phyloP scores from a whole-genome alignment of 2,888 invertebrate species.

The Cosmopolites sordidus region DNA sequence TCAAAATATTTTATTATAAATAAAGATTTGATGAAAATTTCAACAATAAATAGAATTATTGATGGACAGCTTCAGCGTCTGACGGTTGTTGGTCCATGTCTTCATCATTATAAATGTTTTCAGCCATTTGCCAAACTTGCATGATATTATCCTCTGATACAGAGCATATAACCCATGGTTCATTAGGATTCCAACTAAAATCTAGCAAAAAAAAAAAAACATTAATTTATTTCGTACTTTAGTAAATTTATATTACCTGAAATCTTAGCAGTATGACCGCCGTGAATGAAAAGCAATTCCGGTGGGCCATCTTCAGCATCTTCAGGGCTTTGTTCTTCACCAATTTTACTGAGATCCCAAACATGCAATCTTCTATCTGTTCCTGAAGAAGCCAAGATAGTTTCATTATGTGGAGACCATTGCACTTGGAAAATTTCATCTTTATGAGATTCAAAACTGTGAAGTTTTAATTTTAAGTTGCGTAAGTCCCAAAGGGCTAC shows the following conservation, averaged over 20 bases:
- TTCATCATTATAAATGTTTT: conserved; percentile 99
- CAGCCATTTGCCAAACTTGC: conserved; percentile 99
- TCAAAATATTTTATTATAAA: too few relatives aligned
- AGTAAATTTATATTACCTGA: conserved; percentile 51
- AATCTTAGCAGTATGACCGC: conserved; percentile 98
- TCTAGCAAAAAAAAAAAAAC: conserved; percentile 51
- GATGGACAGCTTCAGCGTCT: conserved; percentile 70
- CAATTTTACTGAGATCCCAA: conserved; percentile 97
- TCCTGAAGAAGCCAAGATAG: conserved; percentile 96
- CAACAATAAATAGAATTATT: too few relatives aligned
- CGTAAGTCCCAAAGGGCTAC: conserved; percentile 98
- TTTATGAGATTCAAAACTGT: conserved; percentile 99
- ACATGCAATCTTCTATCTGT: conserved; percentile 96
- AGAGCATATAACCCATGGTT: conserved; percentile 99
- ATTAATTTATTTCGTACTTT: neutral
- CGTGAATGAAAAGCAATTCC: conserved; percentile 93
- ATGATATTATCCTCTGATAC: conserved; percentile 99
- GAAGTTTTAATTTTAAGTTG: conserved; percentile 94
- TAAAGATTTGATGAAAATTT: too few relatives aligned
- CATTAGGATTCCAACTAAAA: conserved; percentile 99
- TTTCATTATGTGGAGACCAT: conserved; percentile 99
- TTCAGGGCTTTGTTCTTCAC: conserved; percentile 96
- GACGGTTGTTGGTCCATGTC: conserved; percentile 88
- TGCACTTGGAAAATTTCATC: conserved; percentile 99
- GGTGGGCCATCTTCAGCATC: conserved; percentile 99